phyloP scores from a whole-genome alignment of 2,797 vertebrate species.

The Atherinosoma microstoma region DNA sequence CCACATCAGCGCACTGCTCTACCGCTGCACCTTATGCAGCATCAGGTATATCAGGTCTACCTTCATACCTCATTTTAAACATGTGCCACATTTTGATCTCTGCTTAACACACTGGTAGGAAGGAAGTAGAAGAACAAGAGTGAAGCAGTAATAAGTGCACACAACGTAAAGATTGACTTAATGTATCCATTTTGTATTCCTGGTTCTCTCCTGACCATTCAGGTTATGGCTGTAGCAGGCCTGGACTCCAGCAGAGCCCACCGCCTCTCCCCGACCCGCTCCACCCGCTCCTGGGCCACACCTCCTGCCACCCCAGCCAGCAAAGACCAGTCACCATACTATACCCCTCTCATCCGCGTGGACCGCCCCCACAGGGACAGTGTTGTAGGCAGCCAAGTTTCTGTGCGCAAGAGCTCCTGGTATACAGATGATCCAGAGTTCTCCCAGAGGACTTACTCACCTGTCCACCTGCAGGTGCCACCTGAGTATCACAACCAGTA shows the following conservation, averaged over 20 bases:
- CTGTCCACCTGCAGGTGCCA: slow-evolving; percentile 92
- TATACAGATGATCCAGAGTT: slow-evolving; percentile 95
- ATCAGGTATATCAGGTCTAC: slow-evolving; percentile 87
- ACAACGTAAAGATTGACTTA: neutral
- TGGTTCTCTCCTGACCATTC: slow-evolving; percentile 11
- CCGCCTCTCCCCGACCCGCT: slow-evolving; percentile 93
- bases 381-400: slow-evolving; percentile 89
- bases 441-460: slow-evolving; percentile 92
- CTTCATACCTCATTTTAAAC: neutral
- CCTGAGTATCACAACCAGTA: slow-evolving; percentile 92
- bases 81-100: neutral
- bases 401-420: slow-evolving; percentile 95
- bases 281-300: slow-evolving; percentile 96
- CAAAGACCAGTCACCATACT: slow-evolving; percentile 91
- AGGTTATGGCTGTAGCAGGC: slow-evolving; percentile 99
- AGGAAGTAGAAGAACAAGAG: neutral
- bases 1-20: slow-evolving; percentile 93
- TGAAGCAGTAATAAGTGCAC: no score
- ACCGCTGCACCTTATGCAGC: slow-evolving; percentile 97
- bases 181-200: neutral
- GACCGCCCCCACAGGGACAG: slow-evolving; percentile 89
- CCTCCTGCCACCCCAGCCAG: slow-evolving; percentile 93
- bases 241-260: slow-evolving; percentile 96
- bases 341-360: slow-evolving; percentile 94
- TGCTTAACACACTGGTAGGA: neutral